Conservation (phyloP, 1,140 invertebrate genomes). For the Bombus fervidus region DNA sequence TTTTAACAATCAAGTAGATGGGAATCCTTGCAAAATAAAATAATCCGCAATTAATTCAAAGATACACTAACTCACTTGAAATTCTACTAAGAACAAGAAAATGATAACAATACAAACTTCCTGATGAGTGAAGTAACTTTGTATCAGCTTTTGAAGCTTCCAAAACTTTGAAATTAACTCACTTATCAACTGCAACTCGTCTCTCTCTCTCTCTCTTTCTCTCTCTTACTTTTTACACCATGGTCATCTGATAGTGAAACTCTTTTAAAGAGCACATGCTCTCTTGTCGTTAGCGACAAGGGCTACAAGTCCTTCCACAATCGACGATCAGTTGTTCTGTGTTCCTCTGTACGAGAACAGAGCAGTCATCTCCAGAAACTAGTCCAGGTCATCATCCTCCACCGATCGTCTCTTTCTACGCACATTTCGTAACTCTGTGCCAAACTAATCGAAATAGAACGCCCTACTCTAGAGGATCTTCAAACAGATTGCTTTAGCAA, state of each 20-base stretch:
- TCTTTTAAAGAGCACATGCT: slow-evolving; percentile 41
- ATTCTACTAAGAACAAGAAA: too few species aligned
- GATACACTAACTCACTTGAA: too few species aligned
- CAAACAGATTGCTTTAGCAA: too few species aligned
- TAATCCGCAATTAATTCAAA: not conserved
- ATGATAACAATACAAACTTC: too few species aligned
- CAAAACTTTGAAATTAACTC: not conserved
- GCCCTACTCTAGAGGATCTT: too few species aligned
- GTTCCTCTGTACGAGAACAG: slow-evolving; percentile 33
- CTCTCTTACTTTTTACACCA: not conserved
- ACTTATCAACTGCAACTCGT: not conserved
- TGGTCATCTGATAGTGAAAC: not conserved
- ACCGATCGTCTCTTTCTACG: not conserved
- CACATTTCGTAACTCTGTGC: slow-evolving; percentile 19
- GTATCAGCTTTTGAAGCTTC: not conserved
- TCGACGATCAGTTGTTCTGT: slow-evolving; percentile 62
- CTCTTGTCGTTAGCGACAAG: not conserved
- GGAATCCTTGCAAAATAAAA: not conserved
- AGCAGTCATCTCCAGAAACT: not conserved
- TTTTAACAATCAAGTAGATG: not conserved
- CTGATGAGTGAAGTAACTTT: too few species aligned
- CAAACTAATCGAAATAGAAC: not conserved
- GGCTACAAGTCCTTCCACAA: slow-evolving; percentile 7
- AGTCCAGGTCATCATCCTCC: not conserved
- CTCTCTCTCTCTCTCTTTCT: not conserved